Conservation (phyloP, 2,888 invertebrate species). For the Orthonevra nobilis region DNA sequence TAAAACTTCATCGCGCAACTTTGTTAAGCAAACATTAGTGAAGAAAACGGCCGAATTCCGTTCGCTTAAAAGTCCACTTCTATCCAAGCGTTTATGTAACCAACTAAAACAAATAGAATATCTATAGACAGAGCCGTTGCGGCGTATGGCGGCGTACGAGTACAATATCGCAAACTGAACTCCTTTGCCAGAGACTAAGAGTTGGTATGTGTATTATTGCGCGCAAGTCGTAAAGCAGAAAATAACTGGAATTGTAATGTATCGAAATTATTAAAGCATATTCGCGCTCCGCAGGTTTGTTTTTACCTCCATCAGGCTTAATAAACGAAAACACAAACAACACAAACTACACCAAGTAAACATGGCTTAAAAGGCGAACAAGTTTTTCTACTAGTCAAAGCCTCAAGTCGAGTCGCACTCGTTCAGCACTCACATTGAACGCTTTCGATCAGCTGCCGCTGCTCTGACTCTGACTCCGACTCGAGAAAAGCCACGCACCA, state of each 20-base stretch:
- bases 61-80: slow-evolving; percentile 19
- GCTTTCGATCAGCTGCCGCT: slow-evolving; percentile 53
- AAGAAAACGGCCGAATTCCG: slow-evolving; percentile 25
- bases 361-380: slow-evolving; percentile 67
- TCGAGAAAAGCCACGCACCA: not conserved
- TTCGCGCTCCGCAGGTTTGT: slow-evolving; percentile 53
- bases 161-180: slow-evolving; percentile 14
- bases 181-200: no score
- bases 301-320: no score
- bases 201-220: not conserved
- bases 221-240: slow-evolving; percentile 42
- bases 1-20: not conserved
- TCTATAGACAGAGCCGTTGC: slow-evolving; percentile 16
- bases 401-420: slow-evolving; percentile 20
- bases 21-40: slow-evolving; percentile 33
- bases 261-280: slow-evolving; percentile 68
- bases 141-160: slow-evolving; percentile 24
- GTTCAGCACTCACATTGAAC: slow-evolving; percentile 55
- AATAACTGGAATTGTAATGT: slow-evolving; percentile 62
- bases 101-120: slow-evolving; percentile 31
- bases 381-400: slow-evolving; percentile 67
- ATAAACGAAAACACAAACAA: slow-evolving; percentile 51
- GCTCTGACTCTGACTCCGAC: no score
- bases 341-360: slow-evolving; percentile 57
- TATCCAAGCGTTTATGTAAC: slow-evolving; percentile 47